Evolutionary conservation across 2,888 invertebrate genomes (phyloP).

Genomic region (Nesidiocoris tenuis): DNA sequence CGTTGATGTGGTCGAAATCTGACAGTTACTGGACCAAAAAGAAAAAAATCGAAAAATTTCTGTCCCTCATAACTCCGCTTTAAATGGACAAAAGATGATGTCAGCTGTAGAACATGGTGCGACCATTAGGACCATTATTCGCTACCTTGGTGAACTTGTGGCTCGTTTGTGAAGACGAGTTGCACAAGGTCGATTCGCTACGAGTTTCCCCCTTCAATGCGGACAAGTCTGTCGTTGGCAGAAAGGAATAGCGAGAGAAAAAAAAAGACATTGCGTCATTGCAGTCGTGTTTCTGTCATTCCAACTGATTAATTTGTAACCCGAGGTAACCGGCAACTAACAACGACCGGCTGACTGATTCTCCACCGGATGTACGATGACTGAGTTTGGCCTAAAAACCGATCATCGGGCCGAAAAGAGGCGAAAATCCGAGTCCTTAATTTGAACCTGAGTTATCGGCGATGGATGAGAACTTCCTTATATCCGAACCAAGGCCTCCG

Average conservation of each 20-base stretch:
- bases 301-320: background rate
- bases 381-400: background rate
- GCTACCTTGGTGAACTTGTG: background rate
- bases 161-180: slow-evolving; percentile 24
- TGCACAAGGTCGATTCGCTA: slow-evolving; percentile 38
- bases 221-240: background rate
- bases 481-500: background rate
- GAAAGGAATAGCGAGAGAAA: background rate
- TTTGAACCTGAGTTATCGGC: background rate
- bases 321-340: background rate
- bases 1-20: no score
- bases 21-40: no score
- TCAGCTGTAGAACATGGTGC: no score
- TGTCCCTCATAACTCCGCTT: no score
- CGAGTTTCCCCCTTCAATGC: slow-evolving; percentile 22
- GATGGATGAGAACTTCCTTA: background rate
- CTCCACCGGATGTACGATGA: background rate
- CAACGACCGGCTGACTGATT: background rate
- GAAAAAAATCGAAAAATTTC: no score
- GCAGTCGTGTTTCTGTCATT: background rate
- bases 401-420: background rate
- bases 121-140: background rate
- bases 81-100: no score
- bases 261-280: background rate
- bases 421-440: no score